Conservation (phyloP, 2,797 vertebrate genomes). For the Sebastes glaucus region DNA sequence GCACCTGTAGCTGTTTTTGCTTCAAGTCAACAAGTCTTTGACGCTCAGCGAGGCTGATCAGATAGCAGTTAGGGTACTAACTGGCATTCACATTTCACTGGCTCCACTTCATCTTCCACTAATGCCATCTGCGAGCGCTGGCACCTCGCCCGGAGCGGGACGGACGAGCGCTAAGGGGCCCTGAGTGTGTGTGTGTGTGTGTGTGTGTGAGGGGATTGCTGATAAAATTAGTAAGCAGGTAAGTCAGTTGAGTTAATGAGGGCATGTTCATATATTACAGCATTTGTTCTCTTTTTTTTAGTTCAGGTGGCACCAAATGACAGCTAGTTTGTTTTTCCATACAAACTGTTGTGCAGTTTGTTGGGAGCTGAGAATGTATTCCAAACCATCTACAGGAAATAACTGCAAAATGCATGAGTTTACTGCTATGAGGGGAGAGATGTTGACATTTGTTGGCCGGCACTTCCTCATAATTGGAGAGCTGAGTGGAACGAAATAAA, state of each 20-base stretch:
- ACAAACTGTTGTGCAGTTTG: neutral
- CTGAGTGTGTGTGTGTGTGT: neutral
- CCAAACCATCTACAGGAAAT: neutral
- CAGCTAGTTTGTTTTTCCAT: neutral
- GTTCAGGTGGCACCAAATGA: neutral
- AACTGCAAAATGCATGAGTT: neutral
- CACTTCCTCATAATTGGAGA: neutral
- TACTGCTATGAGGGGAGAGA: neutral
- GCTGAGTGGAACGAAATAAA: neutral
- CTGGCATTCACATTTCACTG: slow-evolving; percentile 74
- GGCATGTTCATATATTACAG: slow-evolving; percentile 8
- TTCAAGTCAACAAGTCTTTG: slow-evolving; percentile 60
- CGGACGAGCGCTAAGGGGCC: slow-evolving; percentile 2
- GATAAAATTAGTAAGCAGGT: slow-evolving; percentile 40
- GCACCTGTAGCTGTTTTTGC: slow-evolving; percentile 42
- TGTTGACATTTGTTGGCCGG: slow-evolving; percentile 1
- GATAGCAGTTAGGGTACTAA: slow-evolving; percentile 57
- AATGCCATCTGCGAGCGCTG: slow-evolving; percentile 78
- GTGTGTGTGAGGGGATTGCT: slow-evolving; percentile 5
- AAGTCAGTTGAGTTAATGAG: slow-evolving; percentile 40
- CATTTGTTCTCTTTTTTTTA: neutral
- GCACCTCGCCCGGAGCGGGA: slow-evolving; percentile 58
- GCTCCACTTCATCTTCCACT: slow-evolving; percentile 73
- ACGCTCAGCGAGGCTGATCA: slow-evolving; percentile 39
- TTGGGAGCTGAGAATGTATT: neutral